Conservation (phyloP, 2,797 vertebrate genomes). For the Tachyglossus aculeatus region DNA sequence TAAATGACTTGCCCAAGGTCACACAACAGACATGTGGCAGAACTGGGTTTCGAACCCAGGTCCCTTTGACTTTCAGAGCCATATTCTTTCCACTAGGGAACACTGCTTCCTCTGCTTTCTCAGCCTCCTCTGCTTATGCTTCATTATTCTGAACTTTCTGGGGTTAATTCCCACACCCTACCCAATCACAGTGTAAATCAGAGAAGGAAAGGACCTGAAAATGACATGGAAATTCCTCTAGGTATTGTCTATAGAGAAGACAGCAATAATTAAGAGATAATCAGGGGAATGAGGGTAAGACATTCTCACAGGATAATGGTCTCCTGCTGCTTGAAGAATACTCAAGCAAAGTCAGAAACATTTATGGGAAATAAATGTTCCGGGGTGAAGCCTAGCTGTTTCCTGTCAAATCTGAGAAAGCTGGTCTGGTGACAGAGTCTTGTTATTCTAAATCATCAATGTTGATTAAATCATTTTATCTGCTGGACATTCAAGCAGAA, state of each 20-base stretch:
- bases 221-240: conserved; percentile 62
- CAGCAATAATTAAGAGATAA: conserved; percentile 73
- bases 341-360: conserved; percentile 44
- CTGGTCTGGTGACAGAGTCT: conserved; percentile 37
- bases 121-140: conserved; percentile 29
- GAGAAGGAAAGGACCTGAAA: conserved; percentile 34
- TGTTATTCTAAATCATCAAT: conserved; percentile 55
- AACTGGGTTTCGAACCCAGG: too few species aligned
- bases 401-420: conserved; percentile 53
- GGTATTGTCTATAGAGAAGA: conserved; percentile 60
- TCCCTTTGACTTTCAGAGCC: too few species aligned
- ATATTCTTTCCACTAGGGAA: conserved; percentile 41
- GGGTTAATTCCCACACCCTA: conserved; percentile 62
- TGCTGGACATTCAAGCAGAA: conserved; percentile 33
- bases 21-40: too few species aligned
- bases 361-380: conserved; percentile 69
- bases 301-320: conserved; percentile 62
- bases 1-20: too few species aligned
- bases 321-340: conserved; percentile 68
- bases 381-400: conserved; percentile 48
- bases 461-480: conserved; percentile 63
- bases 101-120: conserved; percentile 22
- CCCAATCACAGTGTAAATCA: conserved; percentile 33
- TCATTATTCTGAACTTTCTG: conserved; percentile 51
- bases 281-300: conserved; percentile 63